Conservation (phyloP, 2,888 invertebrate genomes). For the Melanchra persicariae region DNA sequence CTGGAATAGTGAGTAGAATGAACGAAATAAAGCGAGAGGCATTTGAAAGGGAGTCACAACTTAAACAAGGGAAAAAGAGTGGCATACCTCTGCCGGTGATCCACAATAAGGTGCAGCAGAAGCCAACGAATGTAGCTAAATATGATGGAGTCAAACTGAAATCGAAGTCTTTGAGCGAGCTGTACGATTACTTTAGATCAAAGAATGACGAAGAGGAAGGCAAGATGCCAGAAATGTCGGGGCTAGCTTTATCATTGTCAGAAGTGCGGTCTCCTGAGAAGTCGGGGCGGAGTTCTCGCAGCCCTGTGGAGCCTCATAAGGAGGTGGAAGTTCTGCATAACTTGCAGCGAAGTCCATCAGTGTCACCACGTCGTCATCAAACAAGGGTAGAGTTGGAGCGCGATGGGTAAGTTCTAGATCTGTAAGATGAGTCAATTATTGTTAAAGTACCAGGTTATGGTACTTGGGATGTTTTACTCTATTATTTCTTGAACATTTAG, state of each 20-base stretch:
- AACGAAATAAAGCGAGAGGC: constrained; percentile 82
- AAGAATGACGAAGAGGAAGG: constrained; percentile 77
- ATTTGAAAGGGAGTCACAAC: constrained; percentile 73
- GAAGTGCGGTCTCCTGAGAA: constrained; percentile 84
- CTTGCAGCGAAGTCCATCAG: constrained; percentile 91
- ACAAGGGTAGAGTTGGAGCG: constrained; percentile 83
- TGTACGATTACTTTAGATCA: constrained; percentile 88
- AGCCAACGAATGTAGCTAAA: constrained; percentile 69
- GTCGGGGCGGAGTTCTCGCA: constrained; percentile 72
- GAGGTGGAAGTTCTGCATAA: constrained; percentile 93
- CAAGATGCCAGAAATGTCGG: constrained; percentile 76
- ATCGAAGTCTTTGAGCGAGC: constrained; percentile 87
- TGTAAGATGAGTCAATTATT: not conserved
- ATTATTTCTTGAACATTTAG: constrained; percentile 66
- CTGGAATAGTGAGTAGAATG: constrained; percentile 77
- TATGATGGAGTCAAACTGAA: constrained; percentile 83
- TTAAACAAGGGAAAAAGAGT: constrained; percentile 78
- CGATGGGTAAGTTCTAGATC: constrained; percentile 80
- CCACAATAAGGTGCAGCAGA: constrained; percentile 75
- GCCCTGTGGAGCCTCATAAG: constrained; percentile 91
- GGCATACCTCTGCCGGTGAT: constrained; percentile 87
- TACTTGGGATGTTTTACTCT: constrained; percentile 14
- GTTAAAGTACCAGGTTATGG: not conserved
- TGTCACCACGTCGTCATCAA: constrained; percentile 89
- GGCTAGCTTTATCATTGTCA: constrained; percentile 81